Base-by-base conservation (phyloP, 2,888 invertebrate species). In the Scaptomyza polygonia region DNA sequence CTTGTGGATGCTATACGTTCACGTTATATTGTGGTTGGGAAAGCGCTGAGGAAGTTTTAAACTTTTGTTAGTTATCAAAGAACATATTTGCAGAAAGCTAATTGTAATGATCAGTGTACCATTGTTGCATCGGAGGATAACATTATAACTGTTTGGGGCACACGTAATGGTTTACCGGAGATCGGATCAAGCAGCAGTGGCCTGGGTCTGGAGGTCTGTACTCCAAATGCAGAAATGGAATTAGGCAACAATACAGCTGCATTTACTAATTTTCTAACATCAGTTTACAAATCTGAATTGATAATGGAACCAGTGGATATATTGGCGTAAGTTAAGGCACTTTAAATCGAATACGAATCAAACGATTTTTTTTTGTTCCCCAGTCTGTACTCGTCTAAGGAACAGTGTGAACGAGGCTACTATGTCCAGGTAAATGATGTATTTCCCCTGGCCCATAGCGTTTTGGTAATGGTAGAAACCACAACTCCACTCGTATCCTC, bases 81-180 rank as follows among this genome's bases (percentile, higher is more conserved):
- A 2, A 1, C 9, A 9, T 32, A 6, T 1, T 29, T 29, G 8
- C 21, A 95, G 95, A 93, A 92, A 88, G 93, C 94, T 9, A 92
- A 93, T 71, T 95, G 95, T 89, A 95, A 94, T 12, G 93, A 93
- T 27, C 93, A 94, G 21, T 95, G 94, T 88, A 94, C 95, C 0
- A 92, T 95, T n/a, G 94, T 93, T 8, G 93, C 93, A 4, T 95
- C 95, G 1, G 92, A 93, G 40, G 93, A 95, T 71, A 95, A 95
- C 88, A 93, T 94, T 25, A 91, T 96, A 8, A 94, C 94, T 73
- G 94, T 95, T 83, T 96, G 95, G 95, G 96, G 96, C 18, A 93
- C 93, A 5, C 90, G 92, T 14, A 92, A 92, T 77, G 92, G 92
- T 11, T 82, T 91, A 55, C 90, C 90, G 0, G 92, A 87, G 7